Evolutionary conservation across 2,113 vertebrate genomes (phyloP).

Genomic region (Macrotis lagotis): DNA sequence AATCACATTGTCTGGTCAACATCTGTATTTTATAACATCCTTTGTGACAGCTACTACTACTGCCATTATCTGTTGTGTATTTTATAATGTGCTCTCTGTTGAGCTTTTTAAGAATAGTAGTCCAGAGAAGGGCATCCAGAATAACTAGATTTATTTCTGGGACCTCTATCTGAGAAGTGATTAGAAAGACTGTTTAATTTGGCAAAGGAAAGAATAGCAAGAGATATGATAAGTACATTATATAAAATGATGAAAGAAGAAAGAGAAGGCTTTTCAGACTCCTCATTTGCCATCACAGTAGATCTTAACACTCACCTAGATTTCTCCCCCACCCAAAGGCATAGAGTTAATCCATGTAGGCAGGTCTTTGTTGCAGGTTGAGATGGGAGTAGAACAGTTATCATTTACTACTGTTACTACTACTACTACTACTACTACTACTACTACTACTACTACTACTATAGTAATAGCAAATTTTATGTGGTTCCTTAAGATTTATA

Average conservation of each 20-base stretch:
- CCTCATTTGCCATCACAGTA: constrained; percentile 35
- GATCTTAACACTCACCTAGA: constrained; percentile 24
- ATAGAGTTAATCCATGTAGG: background rate
- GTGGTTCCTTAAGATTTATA: background rate
- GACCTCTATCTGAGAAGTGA: constrained; percentile 67
- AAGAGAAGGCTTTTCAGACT: constrained; percentile 42
- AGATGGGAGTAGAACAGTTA: background rate
- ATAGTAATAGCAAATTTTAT: background rate
- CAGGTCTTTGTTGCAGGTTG: background rate
- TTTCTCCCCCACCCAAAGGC: background rate
- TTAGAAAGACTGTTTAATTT: constrained; percentile 76
- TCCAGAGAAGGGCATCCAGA: constrained; percentile 9
- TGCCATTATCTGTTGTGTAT: constrained; percentile 30
- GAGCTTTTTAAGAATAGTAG: background rate
- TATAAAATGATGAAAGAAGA: constrained; percentile 72
- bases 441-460: background rate
- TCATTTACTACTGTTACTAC: background rate
- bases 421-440: background rate
- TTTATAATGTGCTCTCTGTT: background rate
- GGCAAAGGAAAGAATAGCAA: constrained; percentile 62
- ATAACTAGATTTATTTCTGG: constrained; percentile 62
- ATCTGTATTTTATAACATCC: constrained; percentile 53
- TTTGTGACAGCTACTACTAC: background rate
- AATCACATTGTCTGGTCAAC: constrained; percentile 29
- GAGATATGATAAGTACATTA: constrained; percentile 66